Evolutionary conservation across 1,140 invertebrate species (phyloP), one percentile per base, ranked within the genome.

Genomic region (Bombus terrestris): DNA sequence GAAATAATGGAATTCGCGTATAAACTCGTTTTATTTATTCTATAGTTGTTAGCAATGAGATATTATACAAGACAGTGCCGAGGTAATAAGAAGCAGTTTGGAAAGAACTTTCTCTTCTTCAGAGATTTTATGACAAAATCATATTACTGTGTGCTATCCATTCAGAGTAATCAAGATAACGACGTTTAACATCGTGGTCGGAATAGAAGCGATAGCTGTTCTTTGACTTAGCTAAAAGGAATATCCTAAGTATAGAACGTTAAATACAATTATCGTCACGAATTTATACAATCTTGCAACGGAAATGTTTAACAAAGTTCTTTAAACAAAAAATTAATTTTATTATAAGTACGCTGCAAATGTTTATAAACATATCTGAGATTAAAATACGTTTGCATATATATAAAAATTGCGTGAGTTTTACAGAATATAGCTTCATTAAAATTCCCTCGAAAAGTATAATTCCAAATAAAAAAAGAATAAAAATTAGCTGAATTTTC

Each of bases 91-190:
- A 18, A 22, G 28, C 25, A 59, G 47, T 35, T 76, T 76, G 47
- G 37, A 59, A 76, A 76, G 47, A 59, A 35, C 35, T 76, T 59
- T 37, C 22, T 28, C 74, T 6, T 59, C 35, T 57, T 57, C 25
- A n/a, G 53, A 76, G 47, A 37, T 43, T 59, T 59, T 39, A 76
- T 59, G 25, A 25, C 10, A 25, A n/a, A 76, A 76, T 76, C 53
- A 35, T n/a, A 59, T 76, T 76, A 6, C 74, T 76, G 13, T 22
- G 43, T 57, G 47, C 73, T 57, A 75, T 37, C 3, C 53, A 59
- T 76, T 59, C 35, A 28, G 5, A 12, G 25, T 76, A 76, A 59
- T 35, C 10, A 37, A 39, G 47, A 39, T 76, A 76, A 53, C 5
- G 35, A 39, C 47, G 59, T 22, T 76, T 76, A 28, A 12, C 47